Evolutionary conservation across 2,113 vertebrate species (phyloP), one percentile per base, ranked within the genome.

Genomic region (Clinocottus analis): DNA sequence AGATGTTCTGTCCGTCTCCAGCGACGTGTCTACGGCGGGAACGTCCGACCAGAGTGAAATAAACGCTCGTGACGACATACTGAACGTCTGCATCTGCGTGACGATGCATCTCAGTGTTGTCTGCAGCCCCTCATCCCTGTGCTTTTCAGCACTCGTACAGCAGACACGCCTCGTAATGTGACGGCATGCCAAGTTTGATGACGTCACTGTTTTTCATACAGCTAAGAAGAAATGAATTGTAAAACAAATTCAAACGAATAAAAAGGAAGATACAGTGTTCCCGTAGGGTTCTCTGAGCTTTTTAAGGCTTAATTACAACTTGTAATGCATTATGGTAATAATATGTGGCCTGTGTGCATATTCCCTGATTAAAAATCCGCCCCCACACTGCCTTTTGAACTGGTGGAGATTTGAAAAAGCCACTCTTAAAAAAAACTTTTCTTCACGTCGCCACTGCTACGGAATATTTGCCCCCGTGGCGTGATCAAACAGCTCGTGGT

Each of bases 381-480:
- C 92, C 88, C 92, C 88, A 91, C 88, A 23, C 79, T 80, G 69
- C 79, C 85, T 87, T 92, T 90, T 89, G 85, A 89, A 85, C 88
- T 83, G 83, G 72, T 72, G 63, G 55, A 77, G 74, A 86, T 78
- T 77, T 82, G 79, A 83, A 75, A 75, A 74, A 80, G 65, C 61
- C 5, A 65, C 60, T 82, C 65, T 82, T 75, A 37, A 80, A 43
- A 80, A 87, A 75, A 3, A 11, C n/a, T n/a, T 4, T 49, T 82
- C 75, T 82, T 73, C 62, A 66, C 2, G 1, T 68, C 72, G 63
- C 47, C 85, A 80, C 73, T 75, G 80, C 77, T 80, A 68, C 35
- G 65, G 76, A 76, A 82, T 87, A 85, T 80, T 82, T 80, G 77
- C 85, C 79, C 81, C 63, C 37, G 64, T 78, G 79, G 75, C 65